Base-by-base conservation (phyloP, 2,888 invertebrate species). In the Drosophila peninsularis region DNA sequence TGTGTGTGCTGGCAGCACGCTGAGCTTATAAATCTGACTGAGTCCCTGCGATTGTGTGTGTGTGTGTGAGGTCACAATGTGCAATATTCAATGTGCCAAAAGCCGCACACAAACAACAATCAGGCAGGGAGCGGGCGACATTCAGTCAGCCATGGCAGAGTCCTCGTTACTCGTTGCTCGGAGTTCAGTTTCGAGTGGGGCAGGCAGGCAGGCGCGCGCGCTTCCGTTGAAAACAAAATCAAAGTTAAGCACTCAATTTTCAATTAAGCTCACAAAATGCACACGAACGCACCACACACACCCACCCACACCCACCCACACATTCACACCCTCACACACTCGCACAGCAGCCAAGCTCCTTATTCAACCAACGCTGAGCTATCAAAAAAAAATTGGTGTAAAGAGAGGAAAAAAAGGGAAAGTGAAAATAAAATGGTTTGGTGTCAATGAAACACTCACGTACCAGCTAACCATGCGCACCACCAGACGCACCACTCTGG, bases 181-280 rank as follows among this genome's bases (percentile, higher is more conserved):
- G 67, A 82, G 80, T 79, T 71, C 67, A 73, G 80, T 80, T 47
- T 81, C 81, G 70, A 80, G 82, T 80, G 76, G 58, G 76, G 58
- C n/a, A n/a, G n/a, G n/a, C n/a, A n/a, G n/a, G n/a, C n/a, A n/a
- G 72, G 61, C 69, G 47, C 47, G 66, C 47, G 66, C 47, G 67
- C 74, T 74, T 73, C 82, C 82, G 80, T 64, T 66, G 81, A 81
- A 81, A 81, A 81, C 81, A 78, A 81, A 81, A 81, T 86, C 82
- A 88, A 82, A 86, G 86, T 86, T 80, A 83, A 88, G 80, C 85
- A 80, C 84, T 88, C 86, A 88, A 88, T 88, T 86, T 82, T 86
- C 87, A 88, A 88, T 88, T 88, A 88, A 82, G 86, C 78, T 80
- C 75, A 78, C 75, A 78, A 80, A 80, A 80, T 78, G 81, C 75